phyloP scores from a whole-genome alignment of 53 echinoderm and acorn worm species.

The Mesocentrotus franciscanus region DNA sequence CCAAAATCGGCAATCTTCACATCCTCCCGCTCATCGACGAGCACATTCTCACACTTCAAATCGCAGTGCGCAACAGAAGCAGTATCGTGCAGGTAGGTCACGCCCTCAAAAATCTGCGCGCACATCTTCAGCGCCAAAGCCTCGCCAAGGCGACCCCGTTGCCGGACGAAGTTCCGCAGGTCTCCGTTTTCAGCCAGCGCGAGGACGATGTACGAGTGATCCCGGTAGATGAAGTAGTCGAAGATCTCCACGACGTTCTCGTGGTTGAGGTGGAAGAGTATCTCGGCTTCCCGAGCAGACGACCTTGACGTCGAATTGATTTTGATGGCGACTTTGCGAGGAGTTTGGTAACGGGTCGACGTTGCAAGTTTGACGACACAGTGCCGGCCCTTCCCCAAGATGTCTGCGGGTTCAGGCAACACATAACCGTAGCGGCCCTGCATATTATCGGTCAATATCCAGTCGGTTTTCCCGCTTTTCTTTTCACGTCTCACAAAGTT shows the following conservation, averaged over 20 bases:
- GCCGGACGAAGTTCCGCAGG: constrained; percentile 71
- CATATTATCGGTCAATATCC: not conserved
- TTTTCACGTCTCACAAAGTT: no score
- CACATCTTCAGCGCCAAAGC: constrained; percentile 67
- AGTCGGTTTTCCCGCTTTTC: not conserved
- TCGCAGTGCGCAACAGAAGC: constrained; percentile 81
- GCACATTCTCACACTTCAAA: constrained; percentile 83
- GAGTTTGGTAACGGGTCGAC: constrained; percentile 22
- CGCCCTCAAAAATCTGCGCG: constrained; percentile 71
- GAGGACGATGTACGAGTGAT: constrained; percentile 68
- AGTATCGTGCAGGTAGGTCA: constrained; percentile 78
- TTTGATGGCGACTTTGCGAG: constrained; percentile 60
- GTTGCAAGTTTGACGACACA: constrained; percentile 59
- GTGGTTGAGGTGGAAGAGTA: constrained; percentile 75
- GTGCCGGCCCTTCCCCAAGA: constrained; percentile 53
- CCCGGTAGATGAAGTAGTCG: constrained; percentile 67
- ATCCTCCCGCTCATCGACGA: constrained; percentile 68
- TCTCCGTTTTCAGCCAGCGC: constrained; percentile 75
- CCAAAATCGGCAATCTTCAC: constrained; percentile 86
- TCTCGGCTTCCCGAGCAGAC: constrained; percentile 54
- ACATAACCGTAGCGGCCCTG: constrained; percentile 45
- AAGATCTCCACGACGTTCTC: constrained; percentile 78
- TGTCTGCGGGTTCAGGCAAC: not conserved
- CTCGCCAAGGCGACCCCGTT: constrained; percentile 55
- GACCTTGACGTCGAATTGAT: not conserved